Evolutionary conservation across 2,888 invertebrate species (phyloP).

Genomic region (Orthonevra nobilis): DNA sequence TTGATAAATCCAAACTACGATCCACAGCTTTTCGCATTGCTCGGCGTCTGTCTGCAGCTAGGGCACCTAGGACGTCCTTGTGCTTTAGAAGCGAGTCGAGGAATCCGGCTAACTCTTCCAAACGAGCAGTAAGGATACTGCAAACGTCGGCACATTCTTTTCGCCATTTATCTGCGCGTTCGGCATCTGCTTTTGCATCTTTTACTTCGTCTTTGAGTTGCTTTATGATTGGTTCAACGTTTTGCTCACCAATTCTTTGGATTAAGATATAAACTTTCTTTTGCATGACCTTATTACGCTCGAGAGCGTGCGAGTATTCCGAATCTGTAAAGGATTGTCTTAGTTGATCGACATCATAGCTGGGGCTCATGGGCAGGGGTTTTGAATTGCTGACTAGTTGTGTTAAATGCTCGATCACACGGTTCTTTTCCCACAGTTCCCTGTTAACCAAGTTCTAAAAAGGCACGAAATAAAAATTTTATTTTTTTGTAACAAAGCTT

Average conservation of each 20-base stretch:
- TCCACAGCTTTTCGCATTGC: conserved; percentile 82
- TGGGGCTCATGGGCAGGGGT: conserved; percentile 65
- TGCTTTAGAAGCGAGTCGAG: conserved; percentile 83
- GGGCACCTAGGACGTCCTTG: conserved; percentile 81
- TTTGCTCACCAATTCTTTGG: conserved; percentile 74
- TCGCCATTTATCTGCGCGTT: conserved; percentile 77
- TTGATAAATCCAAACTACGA: conserved; percentile 82
- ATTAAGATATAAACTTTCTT: conserved; percentile 77
- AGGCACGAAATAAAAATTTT: no score
- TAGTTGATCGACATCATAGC: conserved; percentile 71
- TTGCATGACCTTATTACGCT: conserved; percentile 77
- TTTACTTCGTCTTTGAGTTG: conserved; percentile 75
- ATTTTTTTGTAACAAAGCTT: no score
- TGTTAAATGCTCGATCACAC: conserved; percentile 82
- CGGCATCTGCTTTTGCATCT: conserved; percentile 74
- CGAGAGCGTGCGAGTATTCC: conserved; percentile 76
- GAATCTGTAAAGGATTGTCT: conserved; percentile 77
- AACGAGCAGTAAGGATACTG: conserved; percentile 81
- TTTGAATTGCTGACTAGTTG: conserved; percentile 74
- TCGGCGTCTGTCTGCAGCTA: conserved; percentile 81
- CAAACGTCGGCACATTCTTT: conserved; percentile 78
- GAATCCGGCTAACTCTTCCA: conserved; percentile 84
- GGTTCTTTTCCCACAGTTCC: conserved; percentile 83
- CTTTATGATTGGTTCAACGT: conserved; percentile 72
- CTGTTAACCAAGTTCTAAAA: conserved; percentile 82